phyloP scores from a whole-genome alignment of 2,113 vertebrate genomes.

The Cavia aperea region DNA sequence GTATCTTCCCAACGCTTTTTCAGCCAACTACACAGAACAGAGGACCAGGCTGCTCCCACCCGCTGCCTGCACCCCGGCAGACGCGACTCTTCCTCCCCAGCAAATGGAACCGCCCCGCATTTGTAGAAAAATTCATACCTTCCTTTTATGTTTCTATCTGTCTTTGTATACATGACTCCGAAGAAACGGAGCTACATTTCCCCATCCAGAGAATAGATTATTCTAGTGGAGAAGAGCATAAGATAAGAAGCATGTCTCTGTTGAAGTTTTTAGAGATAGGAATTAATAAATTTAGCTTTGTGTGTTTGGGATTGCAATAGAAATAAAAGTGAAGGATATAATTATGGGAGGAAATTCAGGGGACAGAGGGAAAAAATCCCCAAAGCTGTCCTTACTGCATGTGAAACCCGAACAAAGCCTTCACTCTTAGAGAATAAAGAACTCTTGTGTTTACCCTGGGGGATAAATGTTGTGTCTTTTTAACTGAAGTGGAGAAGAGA shows the following conservation, averaged over 20 bases:
- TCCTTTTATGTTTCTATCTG: neutral
- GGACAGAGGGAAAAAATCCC: neutral
- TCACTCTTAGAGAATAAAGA: neutral
- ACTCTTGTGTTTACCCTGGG: neutral
- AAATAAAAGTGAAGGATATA: neutral
- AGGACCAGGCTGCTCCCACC: neutral
- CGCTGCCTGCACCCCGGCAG: neutral
- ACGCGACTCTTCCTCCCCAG: neutral
- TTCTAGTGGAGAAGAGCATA: neutral
- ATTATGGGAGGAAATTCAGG: neutral
- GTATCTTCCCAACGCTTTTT: neutral
- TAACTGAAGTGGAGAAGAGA: neutral
- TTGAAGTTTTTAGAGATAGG: neutral
- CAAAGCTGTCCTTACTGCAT: neutral
- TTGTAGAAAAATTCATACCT: neutral
- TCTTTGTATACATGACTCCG: neutral
- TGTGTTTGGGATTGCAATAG: neutral
- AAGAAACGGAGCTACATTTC: neutral
- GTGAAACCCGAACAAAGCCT: conserved; percentile 34
- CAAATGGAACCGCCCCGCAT: neutral
- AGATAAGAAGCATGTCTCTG: neutral
- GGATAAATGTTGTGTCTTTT: neutral
- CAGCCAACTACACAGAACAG: neutral
- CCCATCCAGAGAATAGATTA: neutral
- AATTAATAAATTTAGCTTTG: conserved; percentile 3